These are phyloP conservation scores for Diacarnus erythraeanus DNA, from an alignment of 37 sponge, comb jelly and placozoan genomes.

Conservation along the genomic window DNA sequence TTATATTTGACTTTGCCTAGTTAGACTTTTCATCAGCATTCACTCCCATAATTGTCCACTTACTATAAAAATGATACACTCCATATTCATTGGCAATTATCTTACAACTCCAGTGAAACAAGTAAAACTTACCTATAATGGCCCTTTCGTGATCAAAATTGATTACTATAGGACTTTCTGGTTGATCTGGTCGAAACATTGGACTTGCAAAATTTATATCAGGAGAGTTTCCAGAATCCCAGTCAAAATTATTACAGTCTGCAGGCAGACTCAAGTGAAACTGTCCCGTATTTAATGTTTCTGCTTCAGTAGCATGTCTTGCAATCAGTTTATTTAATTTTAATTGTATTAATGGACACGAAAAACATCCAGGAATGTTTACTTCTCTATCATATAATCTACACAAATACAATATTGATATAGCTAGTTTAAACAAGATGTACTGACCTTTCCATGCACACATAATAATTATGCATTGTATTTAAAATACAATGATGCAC, in stretches of 20 bases:
- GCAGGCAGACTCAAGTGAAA: constrained; percentile 5
- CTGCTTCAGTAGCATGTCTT: not conserved
- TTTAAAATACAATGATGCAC: too few relatives aligned
- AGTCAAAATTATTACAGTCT: constrained; percentile 1
- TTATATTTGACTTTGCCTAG: too few relatives aligned
- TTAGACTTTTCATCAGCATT: too few relatives aligned
- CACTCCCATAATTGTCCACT: not conserved
- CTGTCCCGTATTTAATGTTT: too few relatives aligned
- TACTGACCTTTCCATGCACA: too few relatives aligned
- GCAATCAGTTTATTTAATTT: not conserved
- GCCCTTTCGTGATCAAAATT: constrained; percentile 53
- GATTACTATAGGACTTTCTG: constrained; percentile 56
- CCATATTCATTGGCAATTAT: not conserved
- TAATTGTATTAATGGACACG: too few relatives aligned
- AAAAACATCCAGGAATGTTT: too few relatives aligned
- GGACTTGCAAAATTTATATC: not conserved
- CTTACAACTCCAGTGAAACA: not conserved
- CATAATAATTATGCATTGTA: too few relatives aligned
- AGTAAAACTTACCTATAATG: constrained; percentile 29
- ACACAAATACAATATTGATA: too few relatives aligned
- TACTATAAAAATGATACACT: not conserved
- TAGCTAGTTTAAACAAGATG: too few relatives aligned
- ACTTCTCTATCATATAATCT: too few relatives aligned
- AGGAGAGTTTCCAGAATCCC: not conserved
- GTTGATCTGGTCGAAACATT: constrained; percentile 29